Conservation (phyloP, 1,140 invertebrate genomes). For the Ostrea edulis region DNA sequence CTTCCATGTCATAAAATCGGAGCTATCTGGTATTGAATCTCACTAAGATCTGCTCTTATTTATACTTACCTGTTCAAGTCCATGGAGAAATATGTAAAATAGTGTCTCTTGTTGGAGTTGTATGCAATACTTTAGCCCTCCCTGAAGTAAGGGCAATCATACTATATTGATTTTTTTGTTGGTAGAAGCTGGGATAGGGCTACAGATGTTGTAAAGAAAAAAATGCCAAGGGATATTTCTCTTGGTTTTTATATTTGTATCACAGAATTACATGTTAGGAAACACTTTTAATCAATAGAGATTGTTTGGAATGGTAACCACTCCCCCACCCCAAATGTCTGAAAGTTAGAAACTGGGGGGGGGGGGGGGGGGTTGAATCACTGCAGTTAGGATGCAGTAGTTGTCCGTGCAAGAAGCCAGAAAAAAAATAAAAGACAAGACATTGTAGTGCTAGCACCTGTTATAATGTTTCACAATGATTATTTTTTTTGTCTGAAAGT, state of each 20-base stretch:
- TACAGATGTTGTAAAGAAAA: too few species aligned
- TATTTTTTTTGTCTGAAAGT: not conserved
- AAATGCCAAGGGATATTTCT: too few species aligned
- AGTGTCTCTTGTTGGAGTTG: too few species aligned
- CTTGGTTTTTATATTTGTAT: too few species aligned
- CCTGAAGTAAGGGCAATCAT: too few species aligned
- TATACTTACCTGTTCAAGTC: not conserved
- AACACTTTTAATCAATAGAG: too few species aligned
- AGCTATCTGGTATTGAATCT: slow-evolving; percentile 1
- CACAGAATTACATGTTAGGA: too few species aligned
- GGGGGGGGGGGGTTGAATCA: not conserved
- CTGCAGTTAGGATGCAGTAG: not conserved
- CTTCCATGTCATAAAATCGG: not conserved
- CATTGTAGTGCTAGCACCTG: not conserved
- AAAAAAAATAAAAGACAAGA: not conserved
- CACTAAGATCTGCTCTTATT: not conserved
- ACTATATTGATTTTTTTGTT: too few species aligned
- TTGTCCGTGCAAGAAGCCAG: not conserved
- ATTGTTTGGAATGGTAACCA: too few species aligned
- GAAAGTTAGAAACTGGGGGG: too few species aligned
- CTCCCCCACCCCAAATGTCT: not conserved
- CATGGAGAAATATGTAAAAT: not conserved
- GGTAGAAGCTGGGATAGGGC: too few species aligned
- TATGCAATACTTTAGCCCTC: too few species aligned
- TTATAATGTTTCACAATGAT: not conserved